Base-by-base conservation (phyloP, 2,888 invertebrate species). In the Heteromurus nitidus region DNA sequence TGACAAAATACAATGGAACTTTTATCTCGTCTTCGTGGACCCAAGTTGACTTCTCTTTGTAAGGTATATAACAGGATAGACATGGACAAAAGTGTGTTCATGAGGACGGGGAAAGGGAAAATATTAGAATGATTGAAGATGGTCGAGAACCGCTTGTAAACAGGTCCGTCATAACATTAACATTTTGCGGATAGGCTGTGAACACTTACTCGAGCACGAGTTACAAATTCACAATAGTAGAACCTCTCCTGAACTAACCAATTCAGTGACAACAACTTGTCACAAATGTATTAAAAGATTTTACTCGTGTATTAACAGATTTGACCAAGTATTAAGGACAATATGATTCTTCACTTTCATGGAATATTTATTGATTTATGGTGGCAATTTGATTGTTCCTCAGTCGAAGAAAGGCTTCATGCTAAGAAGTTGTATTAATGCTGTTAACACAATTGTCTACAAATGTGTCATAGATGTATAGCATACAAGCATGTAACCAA, bases 281-380 rank as follows among this genome's bases (percentile, higher is more conserved):
- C n/a, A n/a, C n/a, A n/a, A n/a, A n/a, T n/a, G 55, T 55, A n/a
- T 47, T 47, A 62, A 13, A 13, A 60, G 28, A 18, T 30, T 42
- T 72, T 31, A n/a, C 7, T 24, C 64, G 60, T 22, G 50, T 31
- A 73, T 64, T 73, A 73, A 36, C 62, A 64, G 50, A 64, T 64
- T 73, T 50, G 9, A 44, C 18, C 42, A 50, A 18, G 44, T 64
- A 64, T 64, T 64, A 73, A 31, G 62, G 24, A 73, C 64, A 64
- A 72, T 1, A 64, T 47, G 47, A 24, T 22, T 72, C n/a, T n/a
- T n/a, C n/a, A n/a, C n/a, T n/a, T n/a, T n/a, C n/a, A n/a, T 64
- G 47, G 67, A 55, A 55, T 68, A 68, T 75, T 75, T 75, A 75
- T 75, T 75, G 55, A 50, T 55, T 65, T 75, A 50, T 50, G 24